phyloP scores from a whole-genome alignment of 2,888 invertebrate genomes.

The Ditula angustiorana region DNA sequence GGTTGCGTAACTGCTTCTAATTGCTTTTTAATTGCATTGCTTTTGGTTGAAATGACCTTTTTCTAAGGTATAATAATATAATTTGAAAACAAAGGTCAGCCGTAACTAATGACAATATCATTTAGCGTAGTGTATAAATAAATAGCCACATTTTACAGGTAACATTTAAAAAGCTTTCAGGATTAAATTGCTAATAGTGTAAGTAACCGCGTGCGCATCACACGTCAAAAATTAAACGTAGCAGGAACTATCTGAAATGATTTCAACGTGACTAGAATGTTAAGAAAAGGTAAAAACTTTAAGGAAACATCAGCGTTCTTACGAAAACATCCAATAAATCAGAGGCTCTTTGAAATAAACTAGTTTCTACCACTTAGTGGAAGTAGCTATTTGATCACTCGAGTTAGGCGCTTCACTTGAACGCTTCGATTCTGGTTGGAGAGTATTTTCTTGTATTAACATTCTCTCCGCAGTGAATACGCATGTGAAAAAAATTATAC shows the following conservation, averaged over 20 bases:
- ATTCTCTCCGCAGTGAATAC: not conserved
- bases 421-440: not conserved
- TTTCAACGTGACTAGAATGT: not conserved
- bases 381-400: constrained; percentile 28
- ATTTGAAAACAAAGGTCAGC: no score
- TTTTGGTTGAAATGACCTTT: no score
- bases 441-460: not conserved
- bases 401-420: constrained; percentile 1
- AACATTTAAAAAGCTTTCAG: not conserved
- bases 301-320: not conserved
- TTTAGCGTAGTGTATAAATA: no score
- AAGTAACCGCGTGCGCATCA: not conserved
- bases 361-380: constrained; percentile 31
- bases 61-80: no score
- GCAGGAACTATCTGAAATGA: not conserved
- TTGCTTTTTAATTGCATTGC: not conserved
- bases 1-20: not conserved
- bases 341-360: constrained; percentile 26
- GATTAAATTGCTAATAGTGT: not conserved
- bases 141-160: not conserved
- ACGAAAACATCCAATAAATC: constrained; percentile 35
- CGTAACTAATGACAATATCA: no score
- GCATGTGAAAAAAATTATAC: no score
- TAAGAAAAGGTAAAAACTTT: constrained; percentile 5
- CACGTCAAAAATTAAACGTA: not conserved